Base-by-base conservation (phyloP, 2,888 invertebrate species). In the Amphiduros pacificus region DNA sequence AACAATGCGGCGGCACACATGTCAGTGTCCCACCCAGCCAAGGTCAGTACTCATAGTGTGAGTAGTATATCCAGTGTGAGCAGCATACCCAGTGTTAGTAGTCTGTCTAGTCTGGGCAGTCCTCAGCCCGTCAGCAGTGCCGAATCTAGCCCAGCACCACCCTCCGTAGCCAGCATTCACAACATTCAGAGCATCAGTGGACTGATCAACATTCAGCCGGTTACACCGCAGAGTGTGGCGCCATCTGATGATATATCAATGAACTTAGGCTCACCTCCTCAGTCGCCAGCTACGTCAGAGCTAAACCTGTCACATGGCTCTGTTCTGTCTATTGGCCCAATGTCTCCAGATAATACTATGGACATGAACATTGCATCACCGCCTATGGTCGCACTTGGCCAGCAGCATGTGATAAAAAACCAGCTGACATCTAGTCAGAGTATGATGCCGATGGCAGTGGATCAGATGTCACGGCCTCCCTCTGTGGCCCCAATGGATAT, bases 401-500 rank as follows among this genome's bases (percentile, higher is more conserved):
- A 20, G 66, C 70, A 41, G 67, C 66, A 67, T 27, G 28, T 31
- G 40, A 50, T 41, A 32, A 61, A 61, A 41, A 64, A 27, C 55
- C 57, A 32, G 17, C 41, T 56, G 27, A 56, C 28, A 49, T 40
- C 14, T 5, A 27, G 26, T 26, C 27, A 24, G 22, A 40, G 40
- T 41, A 44, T 48, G 1, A 24, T 54, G 31, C 60, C 76, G 22
- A 74, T 74, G 72, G 63, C 65, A 28, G 70, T 77, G 57, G 78
- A 79, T 56, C 53, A 40, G 6, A 50, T 64, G 32, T 75, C 79
- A 1, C 69, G 79, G 20, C 82, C 83, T 20, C 74, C 79, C 0
- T 83, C 81, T 4, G 77, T 77, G 20, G 63, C 70, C 4, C 73
- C 75, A 11, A 81, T 82, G 80, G 81, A 81, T 63, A 78, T 82